Percentiles rank a stretch among this genome's conserved stretches.
Conservation (phyloP, 2,113 vertebrate species). For the Suncus etruscus region DNA sequence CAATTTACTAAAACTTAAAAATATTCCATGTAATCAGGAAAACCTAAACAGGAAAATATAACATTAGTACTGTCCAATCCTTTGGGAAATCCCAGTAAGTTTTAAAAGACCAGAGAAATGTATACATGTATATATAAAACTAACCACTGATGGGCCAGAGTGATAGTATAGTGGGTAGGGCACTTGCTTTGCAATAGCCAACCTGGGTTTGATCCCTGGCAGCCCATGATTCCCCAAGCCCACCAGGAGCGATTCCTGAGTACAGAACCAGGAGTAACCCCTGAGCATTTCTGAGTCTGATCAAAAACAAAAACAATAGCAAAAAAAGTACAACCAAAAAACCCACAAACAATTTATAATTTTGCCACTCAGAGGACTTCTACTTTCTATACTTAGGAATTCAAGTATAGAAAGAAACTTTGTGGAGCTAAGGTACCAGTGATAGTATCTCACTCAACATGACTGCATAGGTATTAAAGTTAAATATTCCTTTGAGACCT, state of each 20-base stretch:
- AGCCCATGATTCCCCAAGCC: too few species aligned
- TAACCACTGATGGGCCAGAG: background rate
- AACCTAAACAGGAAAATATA: slow-evolving; percentile 68
- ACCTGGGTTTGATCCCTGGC: too few species aligned
- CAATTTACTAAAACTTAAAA: slow-evolving; percentile 71
- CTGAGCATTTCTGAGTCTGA: too few species aligned
- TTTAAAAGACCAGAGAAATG: slow-evolving; percentile 51
- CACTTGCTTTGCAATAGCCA: too few species aligned
- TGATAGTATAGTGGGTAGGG: too few species aligned
- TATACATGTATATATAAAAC: background rate
- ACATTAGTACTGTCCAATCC: slow-evolving; percentile 47
- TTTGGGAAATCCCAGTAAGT: slow-evolving; percentile 70
- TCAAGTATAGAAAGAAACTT: slow-evolving; percentile 48
- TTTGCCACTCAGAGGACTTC: slow-evolving; percentile 29
- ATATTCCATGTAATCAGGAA: slow-evolving; percentile 77
- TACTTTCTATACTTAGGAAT: background rate
- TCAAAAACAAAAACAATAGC: too few species aligned
- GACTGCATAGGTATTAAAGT: slow-evolving; percentile 37
- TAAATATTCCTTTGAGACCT: slow-evolving; percentile 2
- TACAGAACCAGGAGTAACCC: too few species aligned
- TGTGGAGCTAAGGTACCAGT: slow-evolving; percentile 54
- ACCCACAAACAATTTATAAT: too few species aligned
- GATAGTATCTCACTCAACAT: background rate
- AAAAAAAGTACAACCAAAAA: too few species aligned
- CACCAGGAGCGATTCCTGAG: too few species aligned